A percentile compares a stretch with the other conserved stretches of the same genome.
These are phyloP conservation scores for Lycophotia porphyrea DNA, from an alignment of 2,888 invertebrate genomes.

Conservation along the genomic window DNA sequence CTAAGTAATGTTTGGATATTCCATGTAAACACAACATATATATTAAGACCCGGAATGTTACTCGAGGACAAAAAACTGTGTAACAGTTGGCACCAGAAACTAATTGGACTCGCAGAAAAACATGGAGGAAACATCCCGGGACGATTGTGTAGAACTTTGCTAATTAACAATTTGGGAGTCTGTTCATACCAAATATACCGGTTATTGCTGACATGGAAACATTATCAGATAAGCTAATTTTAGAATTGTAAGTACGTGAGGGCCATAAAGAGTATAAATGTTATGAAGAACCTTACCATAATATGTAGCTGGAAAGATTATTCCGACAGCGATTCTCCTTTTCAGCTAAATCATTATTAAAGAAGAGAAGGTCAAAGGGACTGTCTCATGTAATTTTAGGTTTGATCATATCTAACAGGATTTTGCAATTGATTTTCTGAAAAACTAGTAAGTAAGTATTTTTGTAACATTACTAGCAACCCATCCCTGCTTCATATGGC, in stretches of 20 bases:
- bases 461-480: no score
- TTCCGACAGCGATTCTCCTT: background rate
- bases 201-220: background rate
- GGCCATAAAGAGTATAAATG: background rate
- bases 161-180: conserved; percentile 31
- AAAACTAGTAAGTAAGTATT: no score
- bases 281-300: background rate
- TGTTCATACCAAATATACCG: conserved; percentile 7
- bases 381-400: no score
- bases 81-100: conserved; percentile 37
- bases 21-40: background rate
- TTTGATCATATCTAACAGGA: no score
- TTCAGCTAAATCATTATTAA: background rate
- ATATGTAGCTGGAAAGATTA: background rate
- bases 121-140: conserved; percentile 9
- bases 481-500: no score
- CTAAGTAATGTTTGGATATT: background rate
- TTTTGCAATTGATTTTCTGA: no score
- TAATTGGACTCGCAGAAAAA: conserved; percentile 44
- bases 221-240: background rate
- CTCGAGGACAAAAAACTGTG: conserved; percentile 27
- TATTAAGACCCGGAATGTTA: background rate
- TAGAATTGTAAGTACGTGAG: background rate
- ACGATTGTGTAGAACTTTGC: conserved; percentile 33
- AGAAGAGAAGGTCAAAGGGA: no score